Conservation (phyloP, 92 coral and sea anemone species). For the Heliopora coerulea region DNA sequence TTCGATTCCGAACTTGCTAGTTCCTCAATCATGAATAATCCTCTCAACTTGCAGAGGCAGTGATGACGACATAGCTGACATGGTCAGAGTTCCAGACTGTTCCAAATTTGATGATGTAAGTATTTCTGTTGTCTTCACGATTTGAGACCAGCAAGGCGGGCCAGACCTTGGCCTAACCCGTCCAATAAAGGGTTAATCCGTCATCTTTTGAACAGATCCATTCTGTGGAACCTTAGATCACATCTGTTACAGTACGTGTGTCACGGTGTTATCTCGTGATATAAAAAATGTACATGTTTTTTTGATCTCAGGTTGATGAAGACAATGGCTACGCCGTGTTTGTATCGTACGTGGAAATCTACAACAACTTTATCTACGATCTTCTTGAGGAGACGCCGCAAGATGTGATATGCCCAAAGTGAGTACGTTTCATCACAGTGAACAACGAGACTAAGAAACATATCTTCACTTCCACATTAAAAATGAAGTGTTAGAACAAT, state of each 20-base stretch:
- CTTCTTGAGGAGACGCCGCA: slow-evolving; percentile 84
- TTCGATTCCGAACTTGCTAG: slow-evolving; percentile 1
- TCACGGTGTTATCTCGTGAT: no score
- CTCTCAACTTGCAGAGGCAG: slow-evolving; percentile 60
- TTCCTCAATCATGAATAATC: slow-evolving; percentile 11
- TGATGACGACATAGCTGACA: slow-evolving; percentile 65
- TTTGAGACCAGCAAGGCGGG: no score
- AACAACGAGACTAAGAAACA: no score
- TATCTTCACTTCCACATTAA: no score
- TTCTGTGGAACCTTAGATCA: no score
- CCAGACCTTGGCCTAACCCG: no score
- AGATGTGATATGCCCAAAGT: slow-evolving; percentile 97
- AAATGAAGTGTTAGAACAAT: no score
- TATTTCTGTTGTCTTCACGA: no score
- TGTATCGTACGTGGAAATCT: slow-evolving; percentile 92
- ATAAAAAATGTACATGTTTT: neutral
- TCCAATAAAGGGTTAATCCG: no score
- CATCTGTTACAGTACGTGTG: no score
- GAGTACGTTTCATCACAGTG: no score
- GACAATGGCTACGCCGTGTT: slow-evolving; percentile 95
- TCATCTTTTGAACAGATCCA: no score
- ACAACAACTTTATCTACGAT: slow-evolving; percentile 91
- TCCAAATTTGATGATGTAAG: slow-evolving; percentile 72
- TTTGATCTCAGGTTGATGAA: slow-evolving; percentile 76
- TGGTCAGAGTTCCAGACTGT: slow-evolving; percentile 79